Conservation (phyloP, 2,888 invertebrate genomes). For the Drosophila infuscata region DNA sequence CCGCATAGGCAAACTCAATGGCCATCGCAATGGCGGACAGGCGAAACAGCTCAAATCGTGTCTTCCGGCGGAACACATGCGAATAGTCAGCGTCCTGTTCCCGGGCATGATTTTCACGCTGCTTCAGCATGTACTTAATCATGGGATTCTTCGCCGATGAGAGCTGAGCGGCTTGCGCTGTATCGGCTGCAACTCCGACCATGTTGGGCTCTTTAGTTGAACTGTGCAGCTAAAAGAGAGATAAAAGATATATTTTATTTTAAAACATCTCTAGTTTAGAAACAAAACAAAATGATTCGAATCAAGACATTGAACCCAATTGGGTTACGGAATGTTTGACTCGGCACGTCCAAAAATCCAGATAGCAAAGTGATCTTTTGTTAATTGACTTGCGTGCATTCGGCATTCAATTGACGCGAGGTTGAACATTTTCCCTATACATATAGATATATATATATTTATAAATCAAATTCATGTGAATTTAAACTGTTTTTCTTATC, state of each 20-base stretch:
- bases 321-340: slow-evolving; percentile 49
- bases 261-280: not conserved
- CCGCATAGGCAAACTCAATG: slow-evolving; percentile 89
- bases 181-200: slow-evolving; percentile 81
- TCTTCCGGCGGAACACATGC: slow-evolving; percentile 84
- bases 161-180: slow-evolving; percentile 67
- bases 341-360: slow-evolving; percentile 39
- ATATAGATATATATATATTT: not conserved
- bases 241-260: not conserved
- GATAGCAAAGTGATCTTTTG: slow-evolving; percentile 20
- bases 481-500: slow-evolving; percentile 35
- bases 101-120: slow-evolving; percentile 83
- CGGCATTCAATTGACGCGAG: slow-evolving; percentile 7
- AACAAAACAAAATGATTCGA: slow-evolving; percentile 27
- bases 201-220: slow-evolving; percentile 58
- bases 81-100: slow-evolving; percentile 84
- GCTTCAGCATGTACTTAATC: slow-evolving; percentile 84
- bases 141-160: slow-evolving; percentile 82
- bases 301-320: slow-evolving; percentile 70
- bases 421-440: not conserved
- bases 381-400: slow-evolving; percentile 53
- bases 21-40: slow-evolving; percentile 85
- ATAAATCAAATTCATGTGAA: slow-evolving; percentile 30
- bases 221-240: slow-evolving; percentile 14
- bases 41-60: slow-evolving; percentile 83